Evolutionary conservation across 2,113 vertebrate genomes (phyloP).

Genomic region (Brachyhypopomus occidentalis): DNA sequence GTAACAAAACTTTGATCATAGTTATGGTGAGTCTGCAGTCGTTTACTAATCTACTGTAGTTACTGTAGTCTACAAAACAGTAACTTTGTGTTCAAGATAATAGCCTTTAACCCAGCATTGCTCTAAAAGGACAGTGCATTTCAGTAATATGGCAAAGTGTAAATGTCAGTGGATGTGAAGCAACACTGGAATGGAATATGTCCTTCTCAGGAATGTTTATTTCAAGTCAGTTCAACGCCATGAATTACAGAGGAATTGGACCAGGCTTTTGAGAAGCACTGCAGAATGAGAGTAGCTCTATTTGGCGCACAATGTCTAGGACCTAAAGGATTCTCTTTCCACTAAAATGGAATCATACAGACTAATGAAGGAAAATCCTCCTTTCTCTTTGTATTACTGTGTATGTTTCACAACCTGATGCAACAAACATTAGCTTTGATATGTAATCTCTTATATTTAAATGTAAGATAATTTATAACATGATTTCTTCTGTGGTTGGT

Average conservation of each 20-base stretch:
- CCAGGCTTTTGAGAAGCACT: slow-evolving; percentile 35
- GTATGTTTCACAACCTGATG: slow-evolving; percentile 12
- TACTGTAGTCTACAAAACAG: not conserved
- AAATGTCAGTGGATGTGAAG: slow-evolving; percentile 6
- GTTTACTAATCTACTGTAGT: not conserved
- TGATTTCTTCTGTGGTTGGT: too few species aligned
- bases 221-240: not conserved
- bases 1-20: slow-evolving; percentile 12
- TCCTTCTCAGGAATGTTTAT: not conserved
- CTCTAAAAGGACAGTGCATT: not conserved
- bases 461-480: slow-evolving; percentile 39
- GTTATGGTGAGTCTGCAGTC: not conserved
- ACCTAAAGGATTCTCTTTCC: slow-evolving; percentile 31
- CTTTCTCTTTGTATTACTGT: slow-evolving; percentile 22
- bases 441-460: slow-evolving; percentile 33
- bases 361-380: slow-evolving; percentile 33
- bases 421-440: slow-evolving; percentile 26
- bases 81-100: not conserved
- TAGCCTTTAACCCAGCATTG: not conserved
- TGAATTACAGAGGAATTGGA: not conserved
- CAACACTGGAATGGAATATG: not conserved
- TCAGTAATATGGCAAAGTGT: not conserved
- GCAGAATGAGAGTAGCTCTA: slow-evolving; percentile 33
- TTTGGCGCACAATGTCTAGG: slow-evolving; percentile 54
- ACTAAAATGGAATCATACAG: not conserved